Conservation (phyloP, 2,888 invertebrate genomes). For the Ryuthela nishihirai region DNA sequence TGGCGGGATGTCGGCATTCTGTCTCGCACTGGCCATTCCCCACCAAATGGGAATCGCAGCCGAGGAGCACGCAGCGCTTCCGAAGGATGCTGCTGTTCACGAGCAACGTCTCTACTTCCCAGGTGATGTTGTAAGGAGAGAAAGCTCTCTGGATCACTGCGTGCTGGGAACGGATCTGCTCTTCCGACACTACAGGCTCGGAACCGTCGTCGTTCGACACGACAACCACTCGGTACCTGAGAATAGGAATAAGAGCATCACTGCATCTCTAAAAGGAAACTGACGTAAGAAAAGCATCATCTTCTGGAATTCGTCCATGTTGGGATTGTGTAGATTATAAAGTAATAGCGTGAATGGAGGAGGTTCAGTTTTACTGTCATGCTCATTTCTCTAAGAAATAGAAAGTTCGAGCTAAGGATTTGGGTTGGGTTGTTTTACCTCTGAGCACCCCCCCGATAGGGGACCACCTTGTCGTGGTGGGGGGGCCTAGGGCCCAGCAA, state of each 20-base stretch:
- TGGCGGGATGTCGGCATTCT: conserved; percentile 45
- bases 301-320: too few species aligned
- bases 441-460: too few species aligned
- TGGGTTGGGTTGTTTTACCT: too few species aligned
- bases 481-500: too few species aligned
- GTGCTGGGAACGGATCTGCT: conserved; percentile 45
- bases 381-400: too few species aligned
- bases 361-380: too few species aligned
- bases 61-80: conserved; percentile 44
- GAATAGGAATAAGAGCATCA: not conserved
- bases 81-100: conserved; percentile 44
- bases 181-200: conserved; percentile 44
- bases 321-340: too few species aligned
- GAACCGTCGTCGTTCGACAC: conserved; percentile 45
- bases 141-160: conserved; percentile 44
- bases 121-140: conserved; percentile 46
- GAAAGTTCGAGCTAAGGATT: too few species aligned
- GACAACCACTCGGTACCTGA: conserved; percentile 46
- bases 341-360: too few species aligned
- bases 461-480: too few species aligned
- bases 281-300: too few species aligned
- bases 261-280: too few species aligned
- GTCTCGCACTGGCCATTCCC: conserved; percentile 46
- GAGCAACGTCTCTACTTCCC: conserved; percentile 38
- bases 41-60: conserved; percentile 45